Conservation (phyloP, 2,888 invertebrate genomes). For the Crepidodera aurea region DNA sequence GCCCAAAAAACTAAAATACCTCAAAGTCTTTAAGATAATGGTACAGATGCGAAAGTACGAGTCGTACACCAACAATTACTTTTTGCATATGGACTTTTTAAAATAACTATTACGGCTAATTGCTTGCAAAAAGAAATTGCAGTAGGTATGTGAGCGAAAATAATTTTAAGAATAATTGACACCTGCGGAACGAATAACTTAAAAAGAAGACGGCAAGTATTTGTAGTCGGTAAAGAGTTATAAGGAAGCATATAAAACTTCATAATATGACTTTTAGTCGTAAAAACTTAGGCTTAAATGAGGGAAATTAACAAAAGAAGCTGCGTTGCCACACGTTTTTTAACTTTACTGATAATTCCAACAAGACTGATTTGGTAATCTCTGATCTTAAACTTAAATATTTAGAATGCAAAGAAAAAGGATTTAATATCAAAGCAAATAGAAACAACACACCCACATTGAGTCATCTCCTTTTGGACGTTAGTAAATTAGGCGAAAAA, state of each 20-base stretch:
- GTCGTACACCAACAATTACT: neutral
- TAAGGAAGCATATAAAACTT: constrained; percentile 7
- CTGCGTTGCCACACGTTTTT: too few species aligned
- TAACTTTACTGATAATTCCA: too few species aligned
- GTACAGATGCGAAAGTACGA: neutral
- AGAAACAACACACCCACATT: too few species aligned
- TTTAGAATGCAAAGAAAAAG: too few species aligned
- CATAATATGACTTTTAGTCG: neutral
- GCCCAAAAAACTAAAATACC: neutral
- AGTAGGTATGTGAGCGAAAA: constrained; percentile 10
- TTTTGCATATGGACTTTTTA: constrained; percentile 2
- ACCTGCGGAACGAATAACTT: constrained; percentile 12
- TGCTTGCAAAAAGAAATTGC: constrained; percentile 10
- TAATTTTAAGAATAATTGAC: constrained; percentile 10
- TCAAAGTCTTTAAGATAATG: neutral
- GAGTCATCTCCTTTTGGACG: too few species aligned
- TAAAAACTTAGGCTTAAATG: neutral
- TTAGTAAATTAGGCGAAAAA: too few species aligned
- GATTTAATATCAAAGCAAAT: too few species aligned
- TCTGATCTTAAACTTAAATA: too few species aligned
- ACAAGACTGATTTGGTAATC: too few species aligned
- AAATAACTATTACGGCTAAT: constrained; percentile 15
- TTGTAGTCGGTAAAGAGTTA: neutral
- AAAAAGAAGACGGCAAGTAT: neutral
- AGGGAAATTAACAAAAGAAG: neutral